Percentiles rank a stretch among this genome's conserved stretches.
phyloP scores from a whole-genome alignment of 2,888 invertebrate genomes.

The Tuberolachnus salignus region DNA sequence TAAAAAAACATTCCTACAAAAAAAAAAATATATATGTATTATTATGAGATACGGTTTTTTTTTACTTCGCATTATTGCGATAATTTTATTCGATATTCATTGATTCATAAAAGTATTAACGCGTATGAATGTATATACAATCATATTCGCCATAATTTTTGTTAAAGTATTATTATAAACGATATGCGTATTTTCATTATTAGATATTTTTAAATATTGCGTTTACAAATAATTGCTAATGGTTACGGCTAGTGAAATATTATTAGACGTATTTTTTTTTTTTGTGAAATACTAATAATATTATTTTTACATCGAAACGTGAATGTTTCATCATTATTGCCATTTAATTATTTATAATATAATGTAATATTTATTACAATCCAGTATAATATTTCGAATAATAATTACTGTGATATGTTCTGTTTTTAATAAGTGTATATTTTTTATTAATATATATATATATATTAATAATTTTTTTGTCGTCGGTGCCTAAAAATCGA shows the following conservation, averaged over 20 bases:
- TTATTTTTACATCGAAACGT: neutral
- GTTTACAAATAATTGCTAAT: conserved; percentile 25
- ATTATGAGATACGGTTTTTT: conserved; percentile 16
- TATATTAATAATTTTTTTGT: neutral
- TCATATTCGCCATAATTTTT: neutral
- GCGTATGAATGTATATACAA: neutral
- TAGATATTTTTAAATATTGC: neutral
- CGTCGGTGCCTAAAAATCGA: conserved; percentile 17
- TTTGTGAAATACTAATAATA: conserved; percentile 14
- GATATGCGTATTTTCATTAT: neutral
- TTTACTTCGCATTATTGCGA: conserved; percentile 32
- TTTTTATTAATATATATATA: conserved; percentile 19
- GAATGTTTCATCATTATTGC: neutral
- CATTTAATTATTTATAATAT: conserved; percentile 32
- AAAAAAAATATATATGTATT: conserved; percentile 6
- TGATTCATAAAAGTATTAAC: conserved; percentile 18
- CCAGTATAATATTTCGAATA: conserved; percentile 28
- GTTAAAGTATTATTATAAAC: conserved; percentile 14
- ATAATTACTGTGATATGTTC: conserved; percentile 50
- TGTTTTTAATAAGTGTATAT: conserved; percentile 6
- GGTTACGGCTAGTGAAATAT: conserved; percentile 1
- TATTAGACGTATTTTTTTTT: conserved; percentile 22
- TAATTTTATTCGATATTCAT: conserved; percentile 37
- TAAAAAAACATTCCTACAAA: conserved; percentile 30
- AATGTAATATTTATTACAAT: conserved; percentile 30